Base-by-base conservation (phyloP, 1,140 invertebrate species). In the Sesamia nonagrioides region DNA sequence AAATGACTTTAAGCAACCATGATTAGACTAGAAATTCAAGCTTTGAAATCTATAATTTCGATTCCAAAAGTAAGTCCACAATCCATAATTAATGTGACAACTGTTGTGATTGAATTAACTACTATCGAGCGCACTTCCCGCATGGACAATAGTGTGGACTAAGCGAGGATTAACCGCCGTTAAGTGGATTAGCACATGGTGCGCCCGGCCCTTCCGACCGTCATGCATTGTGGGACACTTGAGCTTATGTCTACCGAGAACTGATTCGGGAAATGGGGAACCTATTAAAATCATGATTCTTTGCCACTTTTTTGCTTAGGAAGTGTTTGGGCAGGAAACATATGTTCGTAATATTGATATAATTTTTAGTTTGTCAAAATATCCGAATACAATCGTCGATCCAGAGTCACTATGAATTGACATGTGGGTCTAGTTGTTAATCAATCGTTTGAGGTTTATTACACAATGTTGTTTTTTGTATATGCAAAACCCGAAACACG, bases 101-200 rank as follows among this genome's bases (percentile, higher is more conserved):
- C 66, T 77, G 82, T 82, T 80, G 84, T 84, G 82, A 87, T 87
- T 84, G 80, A 82, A 84, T 85, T 82, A 87, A 40, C 18, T 52
- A 72, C 78, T 73, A 50, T 69, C 61, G 76, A 77, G 71, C 72
- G 77, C 82, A 82, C 68, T 79, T 75, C 74, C 58, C 61, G 27
- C 42, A 18, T 15, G 68, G 17, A 81, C 82, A 84, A 81, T 76
- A 74, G 78, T 71, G 50, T 13, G 15, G 63, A 77, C 61, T 77
- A 69, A 69, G 76, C 76, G 52, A 71, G 63, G 76, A 77, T 77
- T 77, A 77, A 77, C 76, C 58, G 75, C 33, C 42, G 73, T 35
- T 75, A 75, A 75, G 73, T 77, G 69, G 73, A 82, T 77, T 80
- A 80, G 27, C 80, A 85, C 83, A 82, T 86, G 84, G 80, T 78